Conservation (phyloP, 2,113 vertebrate genomes). For the Mormoops blainvillei region DNA sequence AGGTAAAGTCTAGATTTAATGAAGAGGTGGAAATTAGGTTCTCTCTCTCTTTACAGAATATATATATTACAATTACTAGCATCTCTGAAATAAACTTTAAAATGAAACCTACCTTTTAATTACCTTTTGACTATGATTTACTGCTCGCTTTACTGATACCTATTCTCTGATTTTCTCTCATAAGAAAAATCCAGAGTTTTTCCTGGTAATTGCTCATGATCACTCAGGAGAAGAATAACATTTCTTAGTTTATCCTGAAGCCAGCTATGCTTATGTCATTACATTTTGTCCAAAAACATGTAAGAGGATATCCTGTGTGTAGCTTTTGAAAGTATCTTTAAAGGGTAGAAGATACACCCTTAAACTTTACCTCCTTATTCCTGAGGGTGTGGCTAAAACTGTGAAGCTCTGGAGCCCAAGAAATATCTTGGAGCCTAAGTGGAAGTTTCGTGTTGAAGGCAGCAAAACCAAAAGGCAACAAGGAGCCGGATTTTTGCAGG, state of each 20-base stretch:
- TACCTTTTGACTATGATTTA: neutral
- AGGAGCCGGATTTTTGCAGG: neutral
- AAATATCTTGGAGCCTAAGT: neutral
- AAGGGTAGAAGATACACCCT: neutral
- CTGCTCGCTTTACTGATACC: neutral
- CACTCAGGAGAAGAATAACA: neutral
- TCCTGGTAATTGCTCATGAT: neutral
- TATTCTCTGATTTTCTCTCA: neutral
- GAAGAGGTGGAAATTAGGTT: neutral
- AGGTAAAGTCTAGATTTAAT: neutral
- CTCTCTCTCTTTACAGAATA: neutral
- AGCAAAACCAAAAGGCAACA: neutral
- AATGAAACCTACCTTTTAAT: neutral
- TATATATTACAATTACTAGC: neutral
- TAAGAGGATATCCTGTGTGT: neutral
- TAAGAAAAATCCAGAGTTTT: neutral
- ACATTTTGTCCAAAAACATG: neutral
- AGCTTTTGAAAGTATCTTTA: neutral
- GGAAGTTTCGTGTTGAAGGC: neutral
- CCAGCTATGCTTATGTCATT: neutral
- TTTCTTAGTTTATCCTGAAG: neutral
- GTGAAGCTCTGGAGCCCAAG: neutral
- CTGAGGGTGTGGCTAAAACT: neutral
- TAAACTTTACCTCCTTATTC: neutral
- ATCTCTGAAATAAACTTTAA: neutral